phyloP scores from a whole-genome alignment of 2,113 vertebrate genomes.

The Cardinalis cardinalis region DNA sequence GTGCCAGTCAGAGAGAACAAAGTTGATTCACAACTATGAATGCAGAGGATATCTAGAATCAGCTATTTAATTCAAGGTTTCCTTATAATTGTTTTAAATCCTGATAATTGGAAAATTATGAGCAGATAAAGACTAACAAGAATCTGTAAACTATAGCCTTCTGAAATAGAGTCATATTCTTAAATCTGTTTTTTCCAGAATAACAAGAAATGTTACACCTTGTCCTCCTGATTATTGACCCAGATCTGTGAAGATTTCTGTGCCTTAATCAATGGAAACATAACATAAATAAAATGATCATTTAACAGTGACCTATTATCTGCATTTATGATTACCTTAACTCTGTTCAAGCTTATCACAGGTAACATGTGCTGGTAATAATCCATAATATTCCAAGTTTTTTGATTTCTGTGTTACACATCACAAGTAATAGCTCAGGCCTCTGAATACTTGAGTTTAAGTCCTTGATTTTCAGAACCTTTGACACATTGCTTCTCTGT shows the following conservation, averaged over 20 bases:
- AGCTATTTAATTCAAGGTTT: not conserved
- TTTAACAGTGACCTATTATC: not conserved
- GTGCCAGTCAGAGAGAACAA: not conserved
- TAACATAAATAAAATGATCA: not conserved
- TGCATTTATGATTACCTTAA: not conserved
- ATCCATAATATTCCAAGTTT: not conserved
- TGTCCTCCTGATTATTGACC: not conserved
- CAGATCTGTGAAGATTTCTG: not conserved
- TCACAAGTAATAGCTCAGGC: not conserved
- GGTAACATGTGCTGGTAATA: not conserved
- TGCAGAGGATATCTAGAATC: not conserved
- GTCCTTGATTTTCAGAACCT: not conserved
- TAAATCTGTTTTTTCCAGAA: not conserved
- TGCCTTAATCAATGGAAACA: not conserved
- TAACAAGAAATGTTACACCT: not conserved
- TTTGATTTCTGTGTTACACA: not conserved
- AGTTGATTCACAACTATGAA: not conserved
- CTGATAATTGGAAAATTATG: not conserved
- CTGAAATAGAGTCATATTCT: not conserved
- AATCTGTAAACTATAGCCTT: not conserved
- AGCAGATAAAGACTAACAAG: not conserved
- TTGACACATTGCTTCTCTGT: not conserved
- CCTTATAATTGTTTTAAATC: not conserved
- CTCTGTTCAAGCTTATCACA: not conserved
- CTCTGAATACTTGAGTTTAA: not conserved